A percentile compares a stretch with the other conserved stretches of the same genome.
Conservation (phyloP, 2,797 vertebrate genomes). For the Eleutherodactylus coqui region DNA sequence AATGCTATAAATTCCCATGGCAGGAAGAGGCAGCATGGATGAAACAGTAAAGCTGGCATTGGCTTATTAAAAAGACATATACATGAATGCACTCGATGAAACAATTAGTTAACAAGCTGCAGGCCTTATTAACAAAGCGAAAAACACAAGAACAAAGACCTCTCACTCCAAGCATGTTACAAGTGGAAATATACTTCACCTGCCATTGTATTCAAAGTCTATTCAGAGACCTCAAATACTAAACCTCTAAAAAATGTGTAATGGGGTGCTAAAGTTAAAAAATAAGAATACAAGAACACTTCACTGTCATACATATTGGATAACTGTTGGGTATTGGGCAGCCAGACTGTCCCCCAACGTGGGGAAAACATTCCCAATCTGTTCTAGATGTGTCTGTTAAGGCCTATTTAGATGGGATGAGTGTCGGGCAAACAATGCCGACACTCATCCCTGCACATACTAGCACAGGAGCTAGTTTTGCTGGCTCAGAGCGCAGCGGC, state of each 20-base stretch:
- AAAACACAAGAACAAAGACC: not conserved
- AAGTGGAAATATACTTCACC: constrained; percentile 6
- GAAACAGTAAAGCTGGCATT: constrained; percentile 34
- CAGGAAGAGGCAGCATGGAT: constrained; percentile 22
- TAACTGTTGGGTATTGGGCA: not conserved
- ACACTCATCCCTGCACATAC: too few species aligned
- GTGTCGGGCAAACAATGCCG: too few species aligned
- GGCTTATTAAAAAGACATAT: not conserved
- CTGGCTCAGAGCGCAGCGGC: too few species aligned
- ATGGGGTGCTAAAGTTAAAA: not conserved
- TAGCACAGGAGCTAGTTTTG: too few species aligned
- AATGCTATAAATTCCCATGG: constrained; percentile 44
- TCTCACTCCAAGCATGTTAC: not conserved
- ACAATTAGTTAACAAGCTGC: constrained; percentile 24
- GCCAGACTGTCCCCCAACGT: too few species aligned
- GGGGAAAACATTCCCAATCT: too few species aligned
- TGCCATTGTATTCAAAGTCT: not conserved
- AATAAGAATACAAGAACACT: not conserved
- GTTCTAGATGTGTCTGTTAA: too few species aligned
- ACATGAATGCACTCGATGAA: constrained; percentile 39
- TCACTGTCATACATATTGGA: not conserved
- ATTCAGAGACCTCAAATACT: not conserved
- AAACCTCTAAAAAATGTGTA: not conserved
- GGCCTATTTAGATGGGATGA: too few species aligned
- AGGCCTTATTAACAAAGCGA: constrained; percentile 16